A percentile compares a stretch with the other conserved stretches of the same genome.
These are phyloP conservation scores for Tridacna crocea DNA, from an alignment of 2,888 invertebrate species.

Conservation along the genomic window DNA sequence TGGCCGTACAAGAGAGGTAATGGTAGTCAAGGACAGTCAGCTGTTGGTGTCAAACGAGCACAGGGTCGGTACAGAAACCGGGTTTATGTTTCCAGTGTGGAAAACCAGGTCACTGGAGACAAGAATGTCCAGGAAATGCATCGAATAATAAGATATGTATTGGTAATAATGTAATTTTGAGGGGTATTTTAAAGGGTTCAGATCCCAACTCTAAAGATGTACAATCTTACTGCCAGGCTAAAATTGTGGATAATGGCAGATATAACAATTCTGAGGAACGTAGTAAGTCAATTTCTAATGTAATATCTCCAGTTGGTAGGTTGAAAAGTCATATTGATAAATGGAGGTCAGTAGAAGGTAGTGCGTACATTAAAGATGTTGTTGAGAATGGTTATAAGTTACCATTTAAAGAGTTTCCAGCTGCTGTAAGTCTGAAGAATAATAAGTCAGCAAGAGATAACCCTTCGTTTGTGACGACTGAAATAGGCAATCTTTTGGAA, in stretches of 20 bases:
- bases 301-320: neutral
- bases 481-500: conserved; percentile 25
- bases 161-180: neutral
- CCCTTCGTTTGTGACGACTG: conserved; percentile 34
- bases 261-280: too few relatives aligned
- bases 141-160: neutral
- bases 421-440: conserved; percentile 19
- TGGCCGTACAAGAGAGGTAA: neutral
- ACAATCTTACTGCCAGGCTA: too few relatives aligned
- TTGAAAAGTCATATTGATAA: neutral
- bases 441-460: conserved; percentile 49
- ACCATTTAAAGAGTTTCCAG: neutral
- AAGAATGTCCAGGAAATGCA: neutral
- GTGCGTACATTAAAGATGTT: neutral
- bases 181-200: too few relatives aligned
- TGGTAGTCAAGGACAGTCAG: too few relatives aligned
- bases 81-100: neutral
- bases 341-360: too few relatives aligned
- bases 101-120: neutral
- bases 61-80: too few relatives aligned
- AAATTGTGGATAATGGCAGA: too few relatives aligned
- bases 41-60: too few relatives aligned
- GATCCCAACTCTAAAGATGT: too few relatives aligned
- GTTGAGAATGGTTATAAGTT: conserved; percentile 4
- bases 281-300: too few relatives aligned